These are phyloP conservation scores for Oscheius onirici DNA, from an alignment of 2,888 invertebrate species.

Conservation along the genomic window DNA sequence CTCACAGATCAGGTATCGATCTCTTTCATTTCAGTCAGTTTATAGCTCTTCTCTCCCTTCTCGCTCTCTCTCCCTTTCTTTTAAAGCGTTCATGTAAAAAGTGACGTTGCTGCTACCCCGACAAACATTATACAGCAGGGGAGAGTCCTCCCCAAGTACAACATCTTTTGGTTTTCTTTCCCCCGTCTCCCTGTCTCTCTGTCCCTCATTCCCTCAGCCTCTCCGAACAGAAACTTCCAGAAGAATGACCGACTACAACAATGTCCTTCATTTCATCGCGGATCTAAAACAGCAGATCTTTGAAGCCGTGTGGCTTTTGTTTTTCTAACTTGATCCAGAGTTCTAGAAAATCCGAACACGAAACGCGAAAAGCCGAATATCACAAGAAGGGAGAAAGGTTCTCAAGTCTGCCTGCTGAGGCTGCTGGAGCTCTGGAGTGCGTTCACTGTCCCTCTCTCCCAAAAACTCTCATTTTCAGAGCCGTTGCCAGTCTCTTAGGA, in stretches of 20 bases:
- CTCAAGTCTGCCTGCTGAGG: background rate
- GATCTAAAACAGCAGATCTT: constrained; percentile 12
- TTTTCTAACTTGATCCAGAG: background rate
- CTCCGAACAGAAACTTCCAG: background rate
- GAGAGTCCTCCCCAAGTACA: background rate
- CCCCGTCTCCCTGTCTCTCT: background rate
- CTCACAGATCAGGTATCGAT: too few relatives aligned
- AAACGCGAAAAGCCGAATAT: background rate
- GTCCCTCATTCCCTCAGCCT: background rate
- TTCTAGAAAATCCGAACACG: constrained; percentile 12
- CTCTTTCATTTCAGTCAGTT: background rate
- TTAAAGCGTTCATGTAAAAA: background rate
- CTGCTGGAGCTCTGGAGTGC: constrained; percentile 10
- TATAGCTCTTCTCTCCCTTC: background rate
- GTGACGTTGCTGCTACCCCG: background rate
- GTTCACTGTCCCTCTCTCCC: background rate
- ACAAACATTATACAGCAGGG: background rate
- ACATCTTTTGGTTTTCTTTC: background rate
- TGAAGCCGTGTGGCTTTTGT: background rate
- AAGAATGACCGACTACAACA: constrained; percentile 2
- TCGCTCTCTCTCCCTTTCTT: background rate
- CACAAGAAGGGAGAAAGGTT: background rate
- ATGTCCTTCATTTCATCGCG: background rate
- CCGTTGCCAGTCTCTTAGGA: too few relatives aligned
- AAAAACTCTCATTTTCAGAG: background rate